phyloP scores from a whole-genome alignment of 2,888 invertebrate species.

The Orchesellides sinensis region DNA sequence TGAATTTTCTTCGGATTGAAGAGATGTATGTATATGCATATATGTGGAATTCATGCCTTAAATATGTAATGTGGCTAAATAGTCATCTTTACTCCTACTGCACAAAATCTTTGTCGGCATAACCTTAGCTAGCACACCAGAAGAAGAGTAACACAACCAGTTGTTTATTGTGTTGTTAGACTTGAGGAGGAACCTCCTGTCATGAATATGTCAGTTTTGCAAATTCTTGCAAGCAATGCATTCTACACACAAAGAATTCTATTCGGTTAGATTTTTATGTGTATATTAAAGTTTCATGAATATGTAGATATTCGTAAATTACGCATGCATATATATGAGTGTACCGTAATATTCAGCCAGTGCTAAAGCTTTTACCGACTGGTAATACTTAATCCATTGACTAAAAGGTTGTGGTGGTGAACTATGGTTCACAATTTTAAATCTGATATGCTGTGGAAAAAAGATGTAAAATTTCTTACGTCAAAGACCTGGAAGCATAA shows the following conservation, averaged over 20 bases:
- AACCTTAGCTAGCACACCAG: background rate
- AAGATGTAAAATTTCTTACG: background rate
- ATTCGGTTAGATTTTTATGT: too few relatives aligned
- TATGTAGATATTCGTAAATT: too few relatives aligned
- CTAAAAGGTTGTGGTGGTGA: background rate
- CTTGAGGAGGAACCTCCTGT: background rate
- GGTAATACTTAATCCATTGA: too few relatives aligned
- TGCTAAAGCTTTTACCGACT: too few relatives aligned
- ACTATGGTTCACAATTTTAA: background rate
- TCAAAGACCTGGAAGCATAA: too few relatives aligned
- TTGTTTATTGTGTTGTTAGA: background rate
- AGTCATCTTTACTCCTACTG: background rate
- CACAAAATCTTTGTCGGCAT: conserved; percentile 5
- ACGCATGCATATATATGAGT: background rate
- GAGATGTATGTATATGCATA: background rate
- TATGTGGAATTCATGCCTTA: background rate
- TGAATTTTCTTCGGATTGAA: background rate
- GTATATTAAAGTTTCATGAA: too few relatives aligned
- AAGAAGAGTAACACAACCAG: background rate
- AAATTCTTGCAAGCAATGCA: too few relatives aligned
- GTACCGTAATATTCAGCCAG: background rate
- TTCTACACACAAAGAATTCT: too few relatives aligned
- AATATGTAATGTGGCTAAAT: background rate
- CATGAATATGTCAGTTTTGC: background rate
- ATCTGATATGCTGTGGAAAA: background rate